phyloP scores from a whole-genome alignment of 1,140 invertebrate species.

The Halictus rubicundus region DNA sequence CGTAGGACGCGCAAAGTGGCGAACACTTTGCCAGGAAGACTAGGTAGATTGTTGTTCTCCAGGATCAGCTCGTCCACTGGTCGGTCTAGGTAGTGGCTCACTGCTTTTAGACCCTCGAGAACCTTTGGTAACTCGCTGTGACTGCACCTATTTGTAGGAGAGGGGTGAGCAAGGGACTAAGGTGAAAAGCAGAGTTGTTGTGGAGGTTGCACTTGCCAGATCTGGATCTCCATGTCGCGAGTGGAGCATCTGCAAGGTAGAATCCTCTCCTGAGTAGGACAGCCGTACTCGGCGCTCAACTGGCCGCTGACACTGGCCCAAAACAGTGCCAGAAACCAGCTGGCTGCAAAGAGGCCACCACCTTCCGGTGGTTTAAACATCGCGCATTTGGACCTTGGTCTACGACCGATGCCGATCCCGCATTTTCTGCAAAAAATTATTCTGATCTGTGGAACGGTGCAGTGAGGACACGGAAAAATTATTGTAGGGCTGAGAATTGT shows the following conservation, averaged over 20 bases:
- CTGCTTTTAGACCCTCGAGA: constrained; percentile 86
- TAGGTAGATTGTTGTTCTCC: constrained; percentile 91
- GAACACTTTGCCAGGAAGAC: constrained; percentile 89
- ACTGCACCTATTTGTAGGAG: constrained; percentile 85
- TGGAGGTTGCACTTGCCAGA: constrained; percentile 82
- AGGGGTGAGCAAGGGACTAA: not conserved
- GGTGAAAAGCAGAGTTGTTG: too few species aligned
- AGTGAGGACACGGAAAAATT: too few species aligned
- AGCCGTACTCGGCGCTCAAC: constrained; percentile 77
- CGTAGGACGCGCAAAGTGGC: constrained; percentile 87
- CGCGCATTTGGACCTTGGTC: constrained; percentile 72
- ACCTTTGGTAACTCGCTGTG: constrained; percentile 90
- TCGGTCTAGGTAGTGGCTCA: constrained; percentile 85
- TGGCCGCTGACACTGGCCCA: constrained; percentile 55
- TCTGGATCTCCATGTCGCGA: constrained; percentile 84
- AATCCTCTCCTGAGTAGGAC: constrained; percentile 84
- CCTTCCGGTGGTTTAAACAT: constrained; percentile 76
- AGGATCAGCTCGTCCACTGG: constrained; percentile 92
- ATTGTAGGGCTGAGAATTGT: too few species aligned
- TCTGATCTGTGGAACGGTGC: too few species aligned
- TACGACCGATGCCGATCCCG: constrained; percentile 42
- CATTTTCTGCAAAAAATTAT: constrained; percentile 57
- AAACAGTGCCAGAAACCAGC: constrained; percentile 64
- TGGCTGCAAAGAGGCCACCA: constrained; percentile 66
- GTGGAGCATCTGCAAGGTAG: constrained; percentile 86